Base-by-base conservation (phyloP, 2,797 vertebrate genomes). In the Neosilurus mollespiculum region DNA sequence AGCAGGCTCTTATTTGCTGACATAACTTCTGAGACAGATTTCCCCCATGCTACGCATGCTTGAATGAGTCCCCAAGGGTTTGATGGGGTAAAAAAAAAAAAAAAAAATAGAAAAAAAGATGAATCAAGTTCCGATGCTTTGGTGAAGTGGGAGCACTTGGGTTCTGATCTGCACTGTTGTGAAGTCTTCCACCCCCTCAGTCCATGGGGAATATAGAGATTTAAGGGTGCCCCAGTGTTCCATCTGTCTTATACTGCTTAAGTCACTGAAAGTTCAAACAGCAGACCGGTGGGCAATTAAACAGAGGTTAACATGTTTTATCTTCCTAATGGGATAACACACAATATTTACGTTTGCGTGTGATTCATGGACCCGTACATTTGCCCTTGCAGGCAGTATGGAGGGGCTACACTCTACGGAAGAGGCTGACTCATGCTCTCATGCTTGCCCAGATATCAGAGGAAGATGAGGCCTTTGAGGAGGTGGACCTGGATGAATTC, bases 201-300 rank as follows among this genome's bases (percentile, higher is more conserved):
- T 53, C 93, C 86, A 2, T 70, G 90, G 97, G 96, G 97, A 96
- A 95, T 96, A 93, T 90, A 90, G 88, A 94, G 95, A 95, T 96
- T 96, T 95, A 97, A 94, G 95, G 95, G 94, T 91, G 90, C 93
- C 92, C 90, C 93, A 93, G 93, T 92, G 92, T 95, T 96, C 96
- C 96, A 98, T 98, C 97, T 96, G 94, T 97, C 97, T 96, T 95
- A 81, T 91, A 94, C 92, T 94, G 95, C 92, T 91, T 90, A 93
- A 97, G 97, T 99, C 97, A 98, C 91, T 86, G 94, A 97, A 96
- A 99, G 97, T 99, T 99, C 97, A 98, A 94, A 96, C 96, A 96
- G 91, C 95, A 98, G 95, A 98, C 95, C 94, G 90, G 93, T 94
- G 93, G 90, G 95, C 95, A 96, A 96, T 97, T 97, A 96, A 95